Base-by-base conservation (phyloP, 2,113 vertebrate genomes). In the Peucedramus taeniatus region DNA sequence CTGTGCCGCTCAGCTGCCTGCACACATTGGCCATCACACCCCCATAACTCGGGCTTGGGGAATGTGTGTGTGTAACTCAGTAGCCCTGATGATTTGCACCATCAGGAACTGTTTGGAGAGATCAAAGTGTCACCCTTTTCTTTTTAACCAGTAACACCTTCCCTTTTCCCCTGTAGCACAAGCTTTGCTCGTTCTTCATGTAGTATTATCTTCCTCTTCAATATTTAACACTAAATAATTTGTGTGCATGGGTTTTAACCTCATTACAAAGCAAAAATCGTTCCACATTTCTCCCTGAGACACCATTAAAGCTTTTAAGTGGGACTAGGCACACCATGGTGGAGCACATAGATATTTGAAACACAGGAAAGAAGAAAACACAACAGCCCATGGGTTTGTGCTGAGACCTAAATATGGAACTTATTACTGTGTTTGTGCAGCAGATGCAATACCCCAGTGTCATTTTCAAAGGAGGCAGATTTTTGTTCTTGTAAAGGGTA, bases 401-500 rank as follows among this genome's bases (percentile, higher is more conserved):
- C 85, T 7, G 13, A 77, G 72, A 47, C n/a, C 26, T 53, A 86
- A 96, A 94, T 50, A 78, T 69, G 90, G 95, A 77, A 74, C 93
- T 87, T 89, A 96, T 96, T 97, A 96, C 60, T 14, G 13, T 82
- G 88, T 83, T 94, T 93, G 69, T 70, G 65, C 57, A 94, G 94
- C 87, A 92, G 91, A 96, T 69, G 94, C 72, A 96, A 94, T 80
- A 93, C 37, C 45, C 61, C 76, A 69, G 96, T 87, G 90, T 92
- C 90, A 83, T 87, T 94, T 96, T 96, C 96, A 96, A 97, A 96
- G 94, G 3, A 12, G 51, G 60, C 54, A 77, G n/a, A 83, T 71
- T 77, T 96, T 69, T 75, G 39, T 68, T 94, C 78, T 92, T 95
- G 69, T 75, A 95, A 96, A 95, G 88, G 51, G 59, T 95, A 30